Evolutionary conservation across 2,113 vertebrate genomes (phyloP).

Genomic region (Elgaria multicarinata): DNA sequence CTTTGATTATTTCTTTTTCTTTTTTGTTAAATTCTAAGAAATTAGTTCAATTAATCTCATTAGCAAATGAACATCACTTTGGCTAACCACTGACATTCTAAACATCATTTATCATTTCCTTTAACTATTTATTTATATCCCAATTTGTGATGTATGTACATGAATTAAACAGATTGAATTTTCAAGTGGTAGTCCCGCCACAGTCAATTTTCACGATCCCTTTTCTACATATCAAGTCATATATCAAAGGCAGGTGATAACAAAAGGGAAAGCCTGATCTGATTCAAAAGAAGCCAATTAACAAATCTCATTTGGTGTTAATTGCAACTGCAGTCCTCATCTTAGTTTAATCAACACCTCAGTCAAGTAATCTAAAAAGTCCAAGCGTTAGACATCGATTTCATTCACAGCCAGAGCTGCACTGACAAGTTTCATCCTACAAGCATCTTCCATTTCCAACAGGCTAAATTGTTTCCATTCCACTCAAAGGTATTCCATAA

Average conservation of each 20-base stretch:
- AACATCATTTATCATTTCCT: slow-evolving; percentile 12
- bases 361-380: slow-evolving; percentile 45
- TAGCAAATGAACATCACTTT: slow-evolving; percentile 9
- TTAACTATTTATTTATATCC: slow-evolving; percentile 50
- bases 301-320: slow-evolving; percentile 62
- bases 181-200: slow-evolving; percentile 48
- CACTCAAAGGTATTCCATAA: neutral
- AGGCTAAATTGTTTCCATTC: slow-evolving; percentile 8
- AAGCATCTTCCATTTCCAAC: slow-evolving; percentile 17
- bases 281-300: slow-evolving; percentile 66
- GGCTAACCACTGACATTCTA: neutral
- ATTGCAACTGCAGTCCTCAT: slow-evolving; percentile 52
- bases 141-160: slow-evolving; percentile 18
- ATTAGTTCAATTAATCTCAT: slow-evolving; percentile 36
- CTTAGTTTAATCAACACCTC: slow-evolving; percentile 70
- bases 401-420: slow-evolving; percentile 39
- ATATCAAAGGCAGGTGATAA: slow-evolving; percentile 26
- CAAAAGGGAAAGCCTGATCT: slow-evolving; percentile 38
- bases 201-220: slow-evolving; percentile 55
- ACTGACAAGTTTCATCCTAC: slow-evolving; percentile 41
- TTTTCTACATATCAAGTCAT: slow-evolving; percentile 33
- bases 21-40: slow-evolving; percentile 12
- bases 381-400: slow-evolving; percentile 37
- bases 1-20: neutral
- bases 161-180: slow-evolving; percentile 56